Evolutionary conservation across 2,797 vertebrate genomes (phyloP).

Genomic region (Rhyacichthys aspro): DNA sequence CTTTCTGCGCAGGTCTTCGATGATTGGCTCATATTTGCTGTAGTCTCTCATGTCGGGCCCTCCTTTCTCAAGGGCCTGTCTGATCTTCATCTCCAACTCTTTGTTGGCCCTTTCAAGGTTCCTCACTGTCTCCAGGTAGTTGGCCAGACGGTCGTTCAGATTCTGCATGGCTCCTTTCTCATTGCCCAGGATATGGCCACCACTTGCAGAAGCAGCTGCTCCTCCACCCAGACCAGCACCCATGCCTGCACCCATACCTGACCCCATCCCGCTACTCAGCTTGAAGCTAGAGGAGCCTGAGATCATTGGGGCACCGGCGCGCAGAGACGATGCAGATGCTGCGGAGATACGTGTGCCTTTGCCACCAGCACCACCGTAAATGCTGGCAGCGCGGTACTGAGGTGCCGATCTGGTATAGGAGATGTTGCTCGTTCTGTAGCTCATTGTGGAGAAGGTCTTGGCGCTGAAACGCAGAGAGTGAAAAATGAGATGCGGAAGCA

Average conservation of each 20-base stretch:
- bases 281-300: constrained; percentile 76
- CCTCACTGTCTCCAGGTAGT: constrained; percentile 88
- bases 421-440: constrained; percentile 34
- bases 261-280: constrained; percentile 79
- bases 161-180: constrained; percentile 92
- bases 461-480: constrained; percentile 3
- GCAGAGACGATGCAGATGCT: constrained; percentile 47
- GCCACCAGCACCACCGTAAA: constrained; percentile 72
- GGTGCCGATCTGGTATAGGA: constrained; percentile 63
- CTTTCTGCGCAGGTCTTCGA: constrained; percentile 87
- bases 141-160: constrained; percentile 89
- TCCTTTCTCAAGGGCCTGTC: constrained; percentile 85
- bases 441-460: constrained; percentile 64
- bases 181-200: constrained; percentile 68
- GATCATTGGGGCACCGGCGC: constrained; percentile 53
- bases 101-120: constrained; percentile 86
- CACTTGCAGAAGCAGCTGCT: constrained; percentile 28
- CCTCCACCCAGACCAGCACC: constrained; percentile 42
- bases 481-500: constrained; percentile 49
- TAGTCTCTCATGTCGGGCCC: constrained; percentile 84
- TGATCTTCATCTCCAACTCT: constrained; percentile 87
- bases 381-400: constrained; percentile 59
- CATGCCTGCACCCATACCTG: constrained; percentile 44
- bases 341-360: constrained; percentile 68
- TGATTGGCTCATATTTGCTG: constrained; percentile 82